A percentile compares a stretch with the other conserved stretches of the same genome.
These are phyloP conservation scores for Lerema accius DNA, from an alignment of 1,140 invertebrate genomes.

Conservation along the genomic window DNA sequence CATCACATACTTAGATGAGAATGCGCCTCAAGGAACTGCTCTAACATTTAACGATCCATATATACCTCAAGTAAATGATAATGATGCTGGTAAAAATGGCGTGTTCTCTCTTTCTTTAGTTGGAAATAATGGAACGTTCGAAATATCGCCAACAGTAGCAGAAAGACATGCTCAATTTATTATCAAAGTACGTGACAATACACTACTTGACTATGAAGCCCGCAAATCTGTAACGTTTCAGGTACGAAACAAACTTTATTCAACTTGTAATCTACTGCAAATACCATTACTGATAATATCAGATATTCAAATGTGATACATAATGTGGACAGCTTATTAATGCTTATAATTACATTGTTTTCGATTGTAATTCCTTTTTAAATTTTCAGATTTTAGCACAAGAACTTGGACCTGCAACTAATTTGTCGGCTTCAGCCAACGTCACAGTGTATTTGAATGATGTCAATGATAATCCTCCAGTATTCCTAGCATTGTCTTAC, in stretches of 20 bases:
- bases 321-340: no score
- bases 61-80: slow-evolving; percentile 88
- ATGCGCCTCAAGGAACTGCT: slow-evolving; percentile 90
- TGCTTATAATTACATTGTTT: no score
- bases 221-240: slow-evolving; percentile 88
- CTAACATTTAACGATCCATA: slow-evolving; percentile 88
- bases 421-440: slow-evolving; percentile 87
- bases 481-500: slow-evolving; percentile 90
- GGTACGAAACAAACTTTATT: slow-evolving; percentile 78
- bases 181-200: slow-evolving; percentile 92
- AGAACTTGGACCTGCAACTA: slow-evolving; percentile 89
- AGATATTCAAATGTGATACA: no score
- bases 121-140: slow-evolving; percentile 94
- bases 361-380: no score
- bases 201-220: slow-evolving; percentile 92
- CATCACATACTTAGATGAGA: slow-evolving; percentile 90
- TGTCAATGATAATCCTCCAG: slow-evolving; percentile 94
- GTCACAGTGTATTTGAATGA: slow-evolving; percentile 93
- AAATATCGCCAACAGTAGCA: slow-evolving; percentile 93
- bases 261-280: no score
- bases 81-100: slow-evolving; percentile 91
- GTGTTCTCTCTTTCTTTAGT: slow-evolving; percentile 91
- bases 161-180: slow-evolving; percentile 91
- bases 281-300: no score
- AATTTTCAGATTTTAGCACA: slow-evolving; percentile 88